Base-by-base conservation (phyloP, 2,888 invertebrate species). In the Erebia aethiops region DNA sequence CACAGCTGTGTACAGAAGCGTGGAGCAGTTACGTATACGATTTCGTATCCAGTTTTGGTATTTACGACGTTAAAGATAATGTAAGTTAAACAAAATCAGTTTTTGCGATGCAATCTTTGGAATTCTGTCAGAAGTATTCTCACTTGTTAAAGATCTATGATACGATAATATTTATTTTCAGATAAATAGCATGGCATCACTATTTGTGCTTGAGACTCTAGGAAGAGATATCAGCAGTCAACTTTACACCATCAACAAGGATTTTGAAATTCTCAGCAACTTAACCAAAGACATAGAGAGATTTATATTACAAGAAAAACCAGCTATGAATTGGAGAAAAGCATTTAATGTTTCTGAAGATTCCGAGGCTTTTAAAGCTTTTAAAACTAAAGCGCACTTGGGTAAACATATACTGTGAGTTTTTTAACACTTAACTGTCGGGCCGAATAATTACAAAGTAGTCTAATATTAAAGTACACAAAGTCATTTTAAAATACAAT, bases 121-220 rank as follows among this genome's bases (percentile, higher is more conserved):
- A 0, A 35, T 35, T 35, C 35, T 35, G 35, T 35, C 0, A 35
- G 5, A 35, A 35, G 7, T 35, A 35, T 35, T 35, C 5, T 35
- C 7, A 35, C 35, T 35, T 35, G 5, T 18, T 16, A 26, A 2
- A 18, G 1, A 46, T 11, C 13, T 10, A 41, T 51, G 46, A 43
- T 14, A n/a, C 57, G 26, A 26, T 54, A 35, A 52, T 49, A 43
- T 71, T 57, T 56, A 5, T 62, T 83, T 81, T 13, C 77, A 93
- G 94, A 93, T 94, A 69, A 93, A 93, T 74, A 81, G 82, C 54
- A 91, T 93, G 87, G 92, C 94, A 0, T 89, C 91, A 0, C 79
- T 94, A 1, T 80, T 93, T 0, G 85, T 94, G 18, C 86, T 91
- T 81, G 89, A 93, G 74, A 91, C 92, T 0, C 73, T 94, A 0